Base-by-base conservation (phyloP, 2,113 vertebrate genomes). In the Casuarius casuarius region DNA sequence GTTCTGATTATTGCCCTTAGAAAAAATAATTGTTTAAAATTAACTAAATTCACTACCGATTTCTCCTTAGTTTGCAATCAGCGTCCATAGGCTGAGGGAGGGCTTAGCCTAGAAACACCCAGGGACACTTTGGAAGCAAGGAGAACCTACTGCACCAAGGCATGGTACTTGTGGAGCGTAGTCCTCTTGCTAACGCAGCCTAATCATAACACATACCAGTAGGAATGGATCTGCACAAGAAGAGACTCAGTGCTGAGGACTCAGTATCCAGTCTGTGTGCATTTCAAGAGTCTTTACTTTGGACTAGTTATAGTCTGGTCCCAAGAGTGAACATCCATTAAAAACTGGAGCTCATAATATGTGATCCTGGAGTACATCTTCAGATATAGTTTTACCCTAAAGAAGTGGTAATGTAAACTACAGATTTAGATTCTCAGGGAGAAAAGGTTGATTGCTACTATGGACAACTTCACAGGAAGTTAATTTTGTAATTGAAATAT, bases 1-100 rank as follows among this genome's bases (percentile, higher is more conserved):
- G 85, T 94, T 94, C 84, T 71, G 49, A 62, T 91, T 96, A 80
- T 42, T 94, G 78, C 87, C 78, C 67, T 95, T 70, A 85, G 82
- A 92, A 94, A 96, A 79, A 91, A 78, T 58, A 85, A 89, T 84
- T 23, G 74, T 93, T 91, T 96, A 93, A 90, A 96, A 88, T 83
- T 79, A 96, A 90, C 74, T 94, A 4, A 49, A 49, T 79, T 77
- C 58, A 77, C 66, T 74, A 70, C 26, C 70, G 84, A 91, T 59
- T 76, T 88, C 71, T 90, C 35, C 73, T 95, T 4, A 0, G 25
- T 84, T 89, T 72, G 38, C 78, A 65, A 56, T 89, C 84, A 82
- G 77, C 95, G 87, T 94, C 80, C 80, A 89, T 66, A 82, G 56
- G 38, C 61, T 84, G 44, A 59, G 70, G 46, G 28, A 90, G 6